These are phyloP conservation scores for Drosophila lini DNA, from an alignment of 1,140 invertebrate genomes.

Conservation along the genomic window DNA sequence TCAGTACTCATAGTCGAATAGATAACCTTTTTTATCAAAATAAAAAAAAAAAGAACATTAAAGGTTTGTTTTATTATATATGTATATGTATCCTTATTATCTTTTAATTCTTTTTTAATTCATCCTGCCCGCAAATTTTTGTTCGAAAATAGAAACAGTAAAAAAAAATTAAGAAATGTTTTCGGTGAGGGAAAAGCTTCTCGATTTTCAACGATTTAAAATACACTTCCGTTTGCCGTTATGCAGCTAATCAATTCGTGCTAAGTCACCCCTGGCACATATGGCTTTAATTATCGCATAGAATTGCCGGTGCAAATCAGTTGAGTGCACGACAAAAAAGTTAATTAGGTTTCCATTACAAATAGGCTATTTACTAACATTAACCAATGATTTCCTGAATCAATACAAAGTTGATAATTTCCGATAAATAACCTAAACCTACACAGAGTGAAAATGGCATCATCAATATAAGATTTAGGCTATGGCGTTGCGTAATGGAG, in stretches of 20 bases:
- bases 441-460: neutral
- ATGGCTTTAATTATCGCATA: conserved; percentile 4
- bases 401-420: neutral
- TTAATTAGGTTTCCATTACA: neutral
- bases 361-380: conserved; percentile 5
- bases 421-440: neutral
- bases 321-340: conserved; percentile 1
- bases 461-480: neutral
- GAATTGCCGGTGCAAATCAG: neutral
- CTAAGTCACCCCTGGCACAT: neutral
- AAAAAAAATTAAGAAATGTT: neutral
- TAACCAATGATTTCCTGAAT: conserved; percentile 1
- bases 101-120: neutral
- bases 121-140: neutral
- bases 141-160: neutral
- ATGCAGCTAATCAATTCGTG: neutral
- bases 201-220: neutral
- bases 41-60: no score
- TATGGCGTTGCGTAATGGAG: neutral
- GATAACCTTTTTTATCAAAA: no score
- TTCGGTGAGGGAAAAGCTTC: neutral
- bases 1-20: no score
- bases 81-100: no score
- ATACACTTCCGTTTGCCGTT: neutral
- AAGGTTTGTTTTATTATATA: no score